phyloP scores from a whole-genome alignment of 2,888 invertebrate species.

The Tachystola acroxantha region DNA sequence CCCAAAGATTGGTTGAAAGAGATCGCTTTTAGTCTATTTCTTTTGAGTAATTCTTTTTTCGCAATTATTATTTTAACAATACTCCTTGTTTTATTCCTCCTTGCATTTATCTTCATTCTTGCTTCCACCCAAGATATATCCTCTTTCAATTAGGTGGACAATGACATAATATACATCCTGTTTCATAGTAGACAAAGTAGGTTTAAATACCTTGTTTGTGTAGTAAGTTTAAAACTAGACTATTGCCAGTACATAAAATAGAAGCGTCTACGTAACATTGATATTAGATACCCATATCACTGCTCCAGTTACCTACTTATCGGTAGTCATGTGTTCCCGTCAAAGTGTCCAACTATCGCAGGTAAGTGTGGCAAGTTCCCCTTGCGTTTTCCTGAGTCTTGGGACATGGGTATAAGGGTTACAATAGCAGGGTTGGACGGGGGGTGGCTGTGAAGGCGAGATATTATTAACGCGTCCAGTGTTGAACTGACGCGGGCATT shows the following conservation, averaged over 20 bases:
- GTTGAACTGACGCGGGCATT: slow-evolving; percentile 42
- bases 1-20: no score
- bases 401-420: slow-evolving; percentile 12
- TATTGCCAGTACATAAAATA: no score
- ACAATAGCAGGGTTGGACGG: slow-evolving; percentile 11
- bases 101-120: no score
- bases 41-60: no score
- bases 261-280: neutral
- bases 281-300: slow-evolving; percentile 30
- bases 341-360: slow-evolving; percentile 64
- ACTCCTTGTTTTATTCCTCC: no score
- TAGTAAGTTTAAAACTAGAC: no score
- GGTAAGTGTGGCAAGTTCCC: slow-evolving; percentile 25
- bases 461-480: slow-evolving; percentile 48
- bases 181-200: no score
- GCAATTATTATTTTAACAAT: no score
- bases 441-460: slow-evolving; percentile 30
- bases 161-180: no score
- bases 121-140: no score
- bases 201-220: no score
- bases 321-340: slow-evolving; percentile 37
- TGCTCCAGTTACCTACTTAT: slow-evolving; percentile 44
- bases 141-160: no score
- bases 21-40: neutral
- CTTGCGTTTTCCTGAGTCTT: slow-evolving; percentile 7